Base-by-base conservation (phyloP, 2,888 invertebrate genomes). In the Chaitophorus viminalis region DNA sequence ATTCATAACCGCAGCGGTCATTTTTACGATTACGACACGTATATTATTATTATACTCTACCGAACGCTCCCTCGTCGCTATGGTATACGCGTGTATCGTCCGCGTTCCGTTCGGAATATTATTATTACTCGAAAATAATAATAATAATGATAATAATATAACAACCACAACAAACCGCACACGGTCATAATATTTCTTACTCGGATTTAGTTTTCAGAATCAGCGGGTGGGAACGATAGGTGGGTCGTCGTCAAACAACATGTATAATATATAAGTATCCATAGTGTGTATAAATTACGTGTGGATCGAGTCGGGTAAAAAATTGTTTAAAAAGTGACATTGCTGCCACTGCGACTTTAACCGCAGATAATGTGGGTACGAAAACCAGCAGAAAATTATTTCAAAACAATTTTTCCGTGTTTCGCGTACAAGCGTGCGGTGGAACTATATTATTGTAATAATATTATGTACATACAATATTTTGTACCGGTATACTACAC, bases 211-310 rank as follows among this genome's bases (percentile, higher is more conserved):
- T 60, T 31, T 33, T 46, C 17, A 36, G 3, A 76, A 84, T 46
- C 84, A 84, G 84, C 84, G 76, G 84, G 84, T 76, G 84, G 84
- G 54, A 75, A 83, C 83, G 83, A 83, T n/a, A n/a, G 74, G 84
- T 84, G 84, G 84, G 84, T 46, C 60, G 60, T 60, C 60, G 25
- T 60, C 68, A 1, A 14, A 72, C 75, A 25, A 75, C 39, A 46
- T 8, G 31, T 39, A 17, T 60, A 60, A 36, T n/a, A n/a, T n/a
- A n/a, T n/a, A n/a, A 33, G 3, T 9, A 11, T 18, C 1, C 65
- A n/a, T 11, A 11, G 68, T 68, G 68, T 11, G 68, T 68, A 11
- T 68, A 21, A 39, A 39, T 39, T 54, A 21, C 60, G 21, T 25
- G 60, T 5, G 60, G 3, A 21, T 18, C 60, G 60, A 60, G 60